Evolutionary conservation across 2,888 invertebrate genomes (phyloP), one percentile per base, ranked within the genome.

Genomic region (Venustoraphidia nigricollis): DNA sequence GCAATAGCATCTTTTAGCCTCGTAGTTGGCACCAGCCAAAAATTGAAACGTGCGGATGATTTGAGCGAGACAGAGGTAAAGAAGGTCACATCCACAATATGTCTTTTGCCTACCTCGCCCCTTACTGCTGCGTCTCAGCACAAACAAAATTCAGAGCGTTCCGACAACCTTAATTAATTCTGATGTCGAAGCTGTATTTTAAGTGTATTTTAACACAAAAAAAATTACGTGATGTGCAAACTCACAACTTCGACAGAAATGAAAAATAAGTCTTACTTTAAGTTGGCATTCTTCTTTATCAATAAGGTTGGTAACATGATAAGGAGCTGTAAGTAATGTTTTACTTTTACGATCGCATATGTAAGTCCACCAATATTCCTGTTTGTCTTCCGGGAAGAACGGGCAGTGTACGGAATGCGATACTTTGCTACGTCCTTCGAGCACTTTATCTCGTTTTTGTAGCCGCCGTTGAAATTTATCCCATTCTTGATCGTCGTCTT

Each of bases 331-430:
- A 55, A 96, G 77, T 57, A 99, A 70, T 52, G 88, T 85, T 63
- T 83, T 84, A 55, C 87, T 88, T 69, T 93, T 96, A 59, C 91
- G 81, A 71, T 99, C 97, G 68, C 90, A 89, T 57, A 98, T 86
- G 67, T 97, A 98, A 54, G 96, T 85, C 96, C 97, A 99, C 97
- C 98, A 99, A 70, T 88, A 96, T 68, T 99, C 98, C 65, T 95
- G 95, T 65, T 98, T 94, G 55, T 86, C 86, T 69, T 85, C 84
- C 5, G 98, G 94, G 67, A 87, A 99, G 66, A 83, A 83, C 0
- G 98, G 98, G 69, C 93, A 90, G 66, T 99, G 98, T 34, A 98
- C 97, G n/a, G 84, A 75, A 65, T 96, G 96, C 10, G 96, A 96
- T 57, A 84, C 76, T 69, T 93, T 92, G 43, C 92, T 92, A 61